Percentiles rank a stretch among this genome's conserved stretches.
Conservation (phyloP, 2,888 invertebrate species). For the Sisyra nigra region DNA sequence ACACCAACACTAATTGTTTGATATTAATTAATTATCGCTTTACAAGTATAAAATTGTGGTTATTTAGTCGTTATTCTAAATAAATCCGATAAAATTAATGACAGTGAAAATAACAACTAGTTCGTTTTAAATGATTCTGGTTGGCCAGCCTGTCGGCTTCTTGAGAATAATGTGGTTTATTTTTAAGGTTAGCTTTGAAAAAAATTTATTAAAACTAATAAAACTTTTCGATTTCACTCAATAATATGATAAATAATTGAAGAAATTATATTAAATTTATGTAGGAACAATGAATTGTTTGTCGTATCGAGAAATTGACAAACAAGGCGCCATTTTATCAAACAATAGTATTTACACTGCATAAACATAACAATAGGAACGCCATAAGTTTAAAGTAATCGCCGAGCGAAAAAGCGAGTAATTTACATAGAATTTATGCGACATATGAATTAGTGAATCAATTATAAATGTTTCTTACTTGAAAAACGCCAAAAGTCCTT, state of each 20-base stretch:
- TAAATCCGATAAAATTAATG: too few relatives aligned
- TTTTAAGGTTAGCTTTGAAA: conserved; percentile 1
- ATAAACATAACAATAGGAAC: conserved; percentile 7
- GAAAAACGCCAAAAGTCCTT: conserved; percentile 9
- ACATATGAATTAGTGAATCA: not conserved
- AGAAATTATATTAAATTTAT: too few relatives aligned
- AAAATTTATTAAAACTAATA: not conserved
- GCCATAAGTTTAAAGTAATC: not conserved
- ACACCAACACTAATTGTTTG: too few relatives aligned
- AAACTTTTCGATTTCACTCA: not conserved
- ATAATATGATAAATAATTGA: too few relatives aligned
- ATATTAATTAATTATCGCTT: too few relatives aligned
- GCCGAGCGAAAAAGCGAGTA: not conserved
- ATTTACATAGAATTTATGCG: not conserved
- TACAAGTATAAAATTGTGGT: too few relatives aligned
- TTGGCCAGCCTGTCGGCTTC: conserved; percentile 4
- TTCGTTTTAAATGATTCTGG: too few relatives aligned
- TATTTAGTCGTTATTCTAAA: too few relatives aligned
- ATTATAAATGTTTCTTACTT: too few relatives aligned
- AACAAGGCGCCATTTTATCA: conserved; percentile 10
- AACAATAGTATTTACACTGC: conserved; percentile 7
- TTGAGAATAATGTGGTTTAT: not conserved
- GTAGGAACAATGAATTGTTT: too few relatives aligned
- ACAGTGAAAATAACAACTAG: too few relatives aligned
- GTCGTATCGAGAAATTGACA: not conserved